Base-by-base conservation (phyloP, 2,888 invertebrate genomes). In the Scaptomyza parva region DNA sequence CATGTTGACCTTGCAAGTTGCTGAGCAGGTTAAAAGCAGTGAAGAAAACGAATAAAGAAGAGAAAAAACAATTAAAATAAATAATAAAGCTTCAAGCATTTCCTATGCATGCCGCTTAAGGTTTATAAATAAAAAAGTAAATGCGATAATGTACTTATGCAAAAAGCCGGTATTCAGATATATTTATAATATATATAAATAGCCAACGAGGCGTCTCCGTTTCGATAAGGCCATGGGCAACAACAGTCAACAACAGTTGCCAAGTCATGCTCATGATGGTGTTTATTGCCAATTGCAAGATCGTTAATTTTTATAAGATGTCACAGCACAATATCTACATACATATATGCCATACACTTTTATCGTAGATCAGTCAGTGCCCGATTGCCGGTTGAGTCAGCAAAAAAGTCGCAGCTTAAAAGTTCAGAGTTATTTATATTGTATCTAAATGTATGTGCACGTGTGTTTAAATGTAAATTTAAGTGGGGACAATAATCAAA, bases 1-100 rank as follows among this genome's bases (percentile, higher is more conserved):
- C 69, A 68, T 54, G 58, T 71, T 72, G 76, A 79, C 79, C 83
- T 79, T 79, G 76, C 45, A 40, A 69, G 52, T 64, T 77, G 77
- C 72, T 80, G 68, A 83, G 43, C 76, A 43, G 63, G 65, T 65
- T 69, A 52, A 75, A 71, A 58, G 43, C 58, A 44, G 44, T 44
- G 28, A 50, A 51, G 20, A n/a, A 28, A 50, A 28, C 17, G 3
- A 35, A 35, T 40, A 35, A 51, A 9, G 51, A 26, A 39, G 18
- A 30, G 11, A 26, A 60, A 48, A 60, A 60, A 22, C 1, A 24
- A 26, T 3, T 12, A 63, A 33, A 61, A 41, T 30, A 50, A 44
- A 18, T 7, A 28, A 28, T 9, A 9, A 28, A 55, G 14, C 28
- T 55, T 20, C 17, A 50, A 61, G 55, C 52, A 58, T 74, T 78